phyloP scores from a whole-genome alignment of 2,888 invertebrate genomes.

The Stenolophus ochropezus region DNA sequence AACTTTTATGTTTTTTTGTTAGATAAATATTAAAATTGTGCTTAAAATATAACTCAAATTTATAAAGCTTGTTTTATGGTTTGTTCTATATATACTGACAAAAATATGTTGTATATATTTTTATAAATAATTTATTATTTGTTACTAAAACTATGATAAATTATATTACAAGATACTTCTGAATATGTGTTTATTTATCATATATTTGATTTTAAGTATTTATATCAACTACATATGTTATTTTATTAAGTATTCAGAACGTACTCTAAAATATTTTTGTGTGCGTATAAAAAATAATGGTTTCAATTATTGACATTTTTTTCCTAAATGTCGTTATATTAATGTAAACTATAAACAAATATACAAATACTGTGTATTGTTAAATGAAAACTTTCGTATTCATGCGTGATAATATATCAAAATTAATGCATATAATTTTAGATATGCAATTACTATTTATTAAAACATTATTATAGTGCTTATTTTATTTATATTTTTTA shows the following conservation, averaged over 20 bases:
- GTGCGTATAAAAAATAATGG: conserved; percentile 55
- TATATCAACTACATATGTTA: background rate
- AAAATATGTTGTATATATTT: too few relatives aligned
- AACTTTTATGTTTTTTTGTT: too few relatives aligned
- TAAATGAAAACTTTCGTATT: conserved; percentile 33
- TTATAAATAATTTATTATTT: too few relatives aligned
- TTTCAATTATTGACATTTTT: conserved; percentile 60
- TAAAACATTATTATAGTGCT: conserved; percentile 47
- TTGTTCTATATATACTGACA: too few relatives aligned
- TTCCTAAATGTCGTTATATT: conserved; percentile 55
- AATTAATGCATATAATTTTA: conserved; percentile 20
- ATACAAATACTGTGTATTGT: conserved; percentile 19
- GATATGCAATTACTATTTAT: conserved; percentile 57
- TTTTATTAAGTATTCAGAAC: conserved; percentile 34
- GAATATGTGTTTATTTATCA: background rate
- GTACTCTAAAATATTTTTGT: conserved; percentile 54
- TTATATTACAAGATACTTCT: background rate
- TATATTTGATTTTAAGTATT: background rate
- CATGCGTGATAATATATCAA: conserved; percentile 13
- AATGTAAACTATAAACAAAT: conserved; percentile 36
- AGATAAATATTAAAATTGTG: too few relatives aligned
- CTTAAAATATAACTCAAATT: too few relatives aligned
- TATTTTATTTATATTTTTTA: conserved; percentile 22
- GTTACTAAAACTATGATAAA: background rate
- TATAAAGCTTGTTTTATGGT: too few relatives aligned